Conservation (phyloP, 1,140 invertebrate genomes). For the Hestina assimilis region DNA sequence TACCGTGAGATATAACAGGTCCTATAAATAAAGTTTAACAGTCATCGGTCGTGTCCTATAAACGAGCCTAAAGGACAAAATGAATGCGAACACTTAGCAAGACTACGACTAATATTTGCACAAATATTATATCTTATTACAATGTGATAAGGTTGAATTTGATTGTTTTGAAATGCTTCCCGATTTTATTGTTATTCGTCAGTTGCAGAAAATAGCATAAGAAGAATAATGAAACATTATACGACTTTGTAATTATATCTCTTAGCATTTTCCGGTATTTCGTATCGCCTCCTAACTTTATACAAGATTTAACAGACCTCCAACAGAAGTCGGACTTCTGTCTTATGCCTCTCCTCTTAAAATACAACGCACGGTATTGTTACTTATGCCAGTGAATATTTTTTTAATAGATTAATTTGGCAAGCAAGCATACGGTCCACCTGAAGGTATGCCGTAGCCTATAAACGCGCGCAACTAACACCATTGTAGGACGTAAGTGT, state of each 20-base stretch:
- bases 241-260: neutral
- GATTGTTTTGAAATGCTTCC: neutral
- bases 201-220: conserved; percentile 4
- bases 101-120: conserved; percentile 5
- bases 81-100: neutral
- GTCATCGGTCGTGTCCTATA: neutral
- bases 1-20: neutral
- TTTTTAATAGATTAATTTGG: too few relatives aligned
- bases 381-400: too few relatives aligned
- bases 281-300: too few relatives aligned
- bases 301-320: too few relatives aligned
- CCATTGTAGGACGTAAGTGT: too few relatives aligned
- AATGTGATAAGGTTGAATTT: neutral
- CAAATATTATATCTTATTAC: neutral
- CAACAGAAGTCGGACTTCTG: too few relatives aligned
- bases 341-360: too few relatives aligned
- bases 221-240: neutral
- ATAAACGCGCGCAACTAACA: too few relatives aligned
- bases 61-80: neutral
- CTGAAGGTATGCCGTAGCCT: too few relatives aligned
- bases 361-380: too few relatives aligned
- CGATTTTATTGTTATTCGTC: conserved; percentile 8
- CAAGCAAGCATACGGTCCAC: too few relatives aligned
- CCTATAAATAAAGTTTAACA: neutral
- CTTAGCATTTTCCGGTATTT: too few relatives aligned